Conservation (phyloP, 2,113 vertebrate genomes). For the Paradisaea rubra region DNA sequence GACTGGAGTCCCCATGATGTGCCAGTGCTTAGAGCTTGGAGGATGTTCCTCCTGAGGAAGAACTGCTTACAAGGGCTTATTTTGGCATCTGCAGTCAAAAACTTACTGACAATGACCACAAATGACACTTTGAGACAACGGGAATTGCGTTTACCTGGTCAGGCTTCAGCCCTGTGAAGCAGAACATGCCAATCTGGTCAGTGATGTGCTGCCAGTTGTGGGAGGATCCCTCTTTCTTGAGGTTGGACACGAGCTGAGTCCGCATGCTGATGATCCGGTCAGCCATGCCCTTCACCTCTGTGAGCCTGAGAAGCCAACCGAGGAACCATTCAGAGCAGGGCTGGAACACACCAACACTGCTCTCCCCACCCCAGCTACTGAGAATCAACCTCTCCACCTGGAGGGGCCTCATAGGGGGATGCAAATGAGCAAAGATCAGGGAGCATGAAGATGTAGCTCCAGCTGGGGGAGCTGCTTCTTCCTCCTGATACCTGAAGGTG, state of each 20-base stretch:
- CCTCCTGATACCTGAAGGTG: not conserved
- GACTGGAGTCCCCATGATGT: accelerated
- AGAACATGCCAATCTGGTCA: slow-evolving; percentile 98
- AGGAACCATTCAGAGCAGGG: not conserved
- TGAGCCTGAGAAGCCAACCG: slow-evolving; percentile 73
- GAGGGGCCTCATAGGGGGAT: not conserved
- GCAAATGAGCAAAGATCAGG: not conserved
- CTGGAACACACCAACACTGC: not conserved
- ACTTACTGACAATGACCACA: not conserved
- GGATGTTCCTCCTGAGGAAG: not conserved
- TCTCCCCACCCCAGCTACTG: not conserved
- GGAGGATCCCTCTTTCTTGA: slow-evolving; percentile 91
- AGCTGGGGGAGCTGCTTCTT: not conserved
- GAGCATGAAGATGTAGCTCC: not conserved
- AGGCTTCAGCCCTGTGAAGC: slow-evolving; percentile 94
- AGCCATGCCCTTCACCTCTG: slow-evolving; percentile 92
- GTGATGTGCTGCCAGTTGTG: slow-evolving; percentile 95
- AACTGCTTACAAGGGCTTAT: not conserved
- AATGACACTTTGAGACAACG: not conserved
- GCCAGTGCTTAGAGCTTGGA: not conserved
- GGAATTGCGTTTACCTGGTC: slow-evolving; percentile 78
- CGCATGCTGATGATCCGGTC: slow-evolving; percentile 95
- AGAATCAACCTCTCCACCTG: not conserved
- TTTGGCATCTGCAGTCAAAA: not conserved
- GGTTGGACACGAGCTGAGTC: slow-evolving; percentile 86